phyloP scores from a whole-genome alignment of 2,113 vertebrate species.

The Malurus melanocephalus region DNA sequence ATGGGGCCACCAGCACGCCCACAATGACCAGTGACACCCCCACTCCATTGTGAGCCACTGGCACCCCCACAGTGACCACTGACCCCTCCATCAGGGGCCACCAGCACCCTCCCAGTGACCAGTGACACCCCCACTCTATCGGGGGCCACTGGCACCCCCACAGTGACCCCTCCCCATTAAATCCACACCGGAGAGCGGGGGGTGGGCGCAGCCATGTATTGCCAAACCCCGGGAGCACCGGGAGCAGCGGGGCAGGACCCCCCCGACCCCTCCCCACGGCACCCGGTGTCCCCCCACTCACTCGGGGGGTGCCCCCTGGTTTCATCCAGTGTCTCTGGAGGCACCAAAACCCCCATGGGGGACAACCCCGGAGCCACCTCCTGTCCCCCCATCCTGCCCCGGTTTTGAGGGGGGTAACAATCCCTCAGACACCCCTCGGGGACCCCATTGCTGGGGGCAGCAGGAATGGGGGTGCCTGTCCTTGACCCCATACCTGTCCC shows the following conservation, averaged over 20 bases:
- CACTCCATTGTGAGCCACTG: neutral
- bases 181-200: neutral
- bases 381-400: neutral
- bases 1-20: neutral
- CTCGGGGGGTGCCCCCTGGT: neutral
- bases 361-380: neutral
- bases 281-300: neutral
- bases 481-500: neutral
- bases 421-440: neutral
- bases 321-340: neutral
- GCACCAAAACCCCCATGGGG: neutral
- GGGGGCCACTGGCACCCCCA: neutral
- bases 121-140: neutral
- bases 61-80: neutral
- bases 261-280: neutral
- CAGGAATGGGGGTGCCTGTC: neutral
- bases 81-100: neutral
- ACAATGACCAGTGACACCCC: neutral
- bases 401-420: neutral
- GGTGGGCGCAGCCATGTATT: neutral
- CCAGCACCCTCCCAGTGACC: neutral
- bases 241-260: neutral
- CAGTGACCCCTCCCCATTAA: neutral
- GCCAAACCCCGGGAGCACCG: neutral
- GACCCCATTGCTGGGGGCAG: neutral